Conservation (phyloP, 2,797 vertebrate species). For the Malurus leucopterus region DNA sequence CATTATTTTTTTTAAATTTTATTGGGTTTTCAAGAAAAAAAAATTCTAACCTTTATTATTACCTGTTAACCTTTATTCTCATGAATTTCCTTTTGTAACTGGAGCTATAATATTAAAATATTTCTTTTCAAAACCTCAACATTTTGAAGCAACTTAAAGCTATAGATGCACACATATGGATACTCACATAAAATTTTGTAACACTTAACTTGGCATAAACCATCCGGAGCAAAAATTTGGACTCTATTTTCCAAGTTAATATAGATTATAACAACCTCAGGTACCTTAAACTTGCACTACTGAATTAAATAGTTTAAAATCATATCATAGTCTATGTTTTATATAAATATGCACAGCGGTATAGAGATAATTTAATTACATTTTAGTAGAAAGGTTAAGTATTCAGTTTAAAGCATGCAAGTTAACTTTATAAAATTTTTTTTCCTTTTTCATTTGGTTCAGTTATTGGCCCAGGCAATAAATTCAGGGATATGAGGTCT, state of each 20-base stretch:
- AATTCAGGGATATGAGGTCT: neutral
- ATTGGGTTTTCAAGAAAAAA: accelerated
- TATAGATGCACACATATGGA: neutral
- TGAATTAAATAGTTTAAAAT: neutral
- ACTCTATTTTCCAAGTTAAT: neutral
- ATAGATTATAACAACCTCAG: neutral
- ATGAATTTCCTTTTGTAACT: neutral
- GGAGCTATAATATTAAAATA: neutral
- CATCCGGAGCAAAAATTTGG: neutral
- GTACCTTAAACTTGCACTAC: neutral
- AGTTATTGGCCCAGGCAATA: accelerated
- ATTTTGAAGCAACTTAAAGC: neutral
- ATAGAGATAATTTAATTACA: neutral
- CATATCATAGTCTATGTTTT: neutral
- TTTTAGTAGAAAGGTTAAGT: neutral
- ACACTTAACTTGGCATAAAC: neutral
- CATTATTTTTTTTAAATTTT: neutral
- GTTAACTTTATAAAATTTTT: neutral
- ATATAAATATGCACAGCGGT: neutral
- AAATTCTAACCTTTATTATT: neutral
- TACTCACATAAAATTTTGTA: neutral
- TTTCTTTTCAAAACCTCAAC: neutral
- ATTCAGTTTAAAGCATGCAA: neutral
- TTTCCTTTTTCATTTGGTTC: neutral
- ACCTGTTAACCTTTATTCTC: neutral